These are phyloP conservation scores for Procambarus clarkii DNA, from an alignment of 1,140 invertebrate genomes.

Conservation along the genomic window DNA sequence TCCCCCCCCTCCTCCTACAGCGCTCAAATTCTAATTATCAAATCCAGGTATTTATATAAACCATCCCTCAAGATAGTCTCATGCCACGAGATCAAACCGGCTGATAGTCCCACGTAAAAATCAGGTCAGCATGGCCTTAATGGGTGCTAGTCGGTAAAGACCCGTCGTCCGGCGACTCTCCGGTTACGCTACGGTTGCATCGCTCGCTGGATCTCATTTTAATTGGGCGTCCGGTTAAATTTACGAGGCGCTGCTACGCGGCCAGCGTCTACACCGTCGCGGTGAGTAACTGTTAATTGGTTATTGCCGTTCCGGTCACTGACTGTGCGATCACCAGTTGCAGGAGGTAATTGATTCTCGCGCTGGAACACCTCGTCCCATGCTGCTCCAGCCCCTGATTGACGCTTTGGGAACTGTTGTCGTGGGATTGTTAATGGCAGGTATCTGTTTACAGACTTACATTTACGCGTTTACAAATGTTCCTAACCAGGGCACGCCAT, in stretches of 20 bases:
- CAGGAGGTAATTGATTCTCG: background rate
- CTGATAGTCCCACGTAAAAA: background rate
- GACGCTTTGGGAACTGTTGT: too few relatives aligned
- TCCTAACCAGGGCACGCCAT: too few relatives aligned
- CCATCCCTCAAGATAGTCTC: background rate
- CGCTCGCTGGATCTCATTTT: conserved; percentile 2
- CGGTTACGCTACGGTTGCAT: background rate
- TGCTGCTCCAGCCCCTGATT: too few relatives aligned
- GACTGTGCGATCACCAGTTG: background rate
- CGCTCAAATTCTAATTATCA: background rate
- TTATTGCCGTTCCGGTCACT: background rate
- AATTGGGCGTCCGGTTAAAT: background rate
- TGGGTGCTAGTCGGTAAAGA: background rate
- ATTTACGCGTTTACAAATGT: too few relatives aligned
- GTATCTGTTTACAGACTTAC: too few relatives aligned
- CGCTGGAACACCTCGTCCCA: background rate
- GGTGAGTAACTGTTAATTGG: conserved; percentile 5
- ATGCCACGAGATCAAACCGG: background rate
- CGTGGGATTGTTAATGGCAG: too few relatives aligned
- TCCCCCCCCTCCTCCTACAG: background rate
- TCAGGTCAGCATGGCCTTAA: background rate
- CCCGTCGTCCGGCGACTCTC: background rate
- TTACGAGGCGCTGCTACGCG: background rate
- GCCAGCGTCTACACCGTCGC: background rate
- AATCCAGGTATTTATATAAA: background rate